Percentiles rank a stretch among this genome's conserved stretches.
These are phyloP conservation scores for Litoditis marina DNA, from an alignment of 2,888 invertebrate genomes.

Conservation along the genomic window DNA sequence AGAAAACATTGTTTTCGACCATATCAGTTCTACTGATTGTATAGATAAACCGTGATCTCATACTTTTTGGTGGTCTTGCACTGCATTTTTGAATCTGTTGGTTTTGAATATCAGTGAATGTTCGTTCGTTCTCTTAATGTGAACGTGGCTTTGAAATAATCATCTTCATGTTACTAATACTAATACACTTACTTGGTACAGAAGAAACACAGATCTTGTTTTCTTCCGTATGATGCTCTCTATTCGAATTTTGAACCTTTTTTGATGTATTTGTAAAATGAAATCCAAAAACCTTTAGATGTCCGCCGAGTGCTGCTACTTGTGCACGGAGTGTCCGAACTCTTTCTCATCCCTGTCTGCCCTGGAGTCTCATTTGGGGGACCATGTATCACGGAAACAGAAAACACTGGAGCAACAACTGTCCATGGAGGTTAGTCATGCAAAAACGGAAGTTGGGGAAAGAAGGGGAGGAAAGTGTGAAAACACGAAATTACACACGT, in stretches of 20 bases:
- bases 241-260: constrained; percentile 1
- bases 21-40: too few species aligned
- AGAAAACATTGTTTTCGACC: too few species aligned
- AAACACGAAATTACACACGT: too few species aligned
- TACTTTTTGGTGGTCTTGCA: too few species aligned
- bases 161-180: too few species aligned
- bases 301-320: constrained; percentile 1
- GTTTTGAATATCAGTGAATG: background rate
- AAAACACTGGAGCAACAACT: too few species aligned
- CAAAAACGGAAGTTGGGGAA: background rate
- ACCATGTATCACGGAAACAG: too few species aligned
- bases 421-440: too few species aligned
- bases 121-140: background rate
- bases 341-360: constrained; percentile 1
- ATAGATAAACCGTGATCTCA: too few species aligned
- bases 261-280: too few species aligned
- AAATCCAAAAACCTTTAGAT: too few species aligned
- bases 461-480: background rate
- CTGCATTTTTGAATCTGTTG: background rate
- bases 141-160: background rate
- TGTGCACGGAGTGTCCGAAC: constrained; percentile 8
- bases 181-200: too few species aligned
- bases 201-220: background rate
- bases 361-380: constrained; percentile 8
- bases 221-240: background rate